Conservation (phyloP, 2,888 invertebrate genomes). For the Leptopilina syphax region DNA sequence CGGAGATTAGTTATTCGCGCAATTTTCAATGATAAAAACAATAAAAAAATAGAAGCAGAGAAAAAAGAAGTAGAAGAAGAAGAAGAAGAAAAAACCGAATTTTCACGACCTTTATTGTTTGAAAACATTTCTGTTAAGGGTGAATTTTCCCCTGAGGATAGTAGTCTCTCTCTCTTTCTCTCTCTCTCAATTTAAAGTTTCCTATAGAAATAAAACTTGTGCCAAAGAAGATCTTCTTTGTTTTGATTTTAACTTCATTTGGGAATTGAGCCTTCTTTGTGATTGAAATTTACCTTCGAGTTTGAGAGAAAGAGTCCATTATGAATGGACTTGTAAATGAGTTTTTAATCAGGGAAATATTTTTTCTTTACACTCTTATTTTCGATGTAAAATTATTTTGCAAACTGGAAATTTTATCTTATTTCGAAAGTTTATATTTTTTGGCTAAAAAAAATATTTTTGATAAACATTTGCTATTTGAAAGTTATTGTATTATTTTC, state of each 20-base stretch:
- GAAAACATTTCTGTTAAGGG: background rate
- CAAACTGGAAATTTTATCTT: no score
- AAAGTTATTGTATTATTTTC: no score
- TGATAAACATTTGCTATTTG: no score
- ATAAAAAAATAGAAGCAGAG: no score
- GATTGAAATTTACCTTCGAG: conserved; percentile 11
- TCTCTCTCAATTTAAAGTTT: conserved; percentile 26
- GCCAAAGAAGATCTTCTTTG: conserved; percentile 17
- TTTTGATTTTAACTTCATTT: conserved; percentile 15
- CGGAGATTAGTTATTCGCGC: conserved; percentile 52
- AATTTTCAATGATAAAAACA: conserved; percentile 48
- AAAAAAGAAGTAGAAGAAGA: no score
- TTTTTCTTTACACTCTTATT: background rate
- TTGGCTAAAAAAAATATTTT: no score
- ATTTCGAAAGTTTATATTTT: no score
- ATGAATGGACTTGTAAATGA: background rate
- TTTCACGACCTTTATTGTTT: conserved; percentile 38
- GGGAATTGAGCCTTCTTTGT: conserved; percentile 9
- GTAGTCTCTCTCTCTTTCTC: background rate
- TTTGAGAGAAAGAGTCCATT: background rate
- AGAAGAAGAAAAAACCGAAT: conserved; percentile 44
- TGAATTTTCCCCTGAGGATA: background rate
- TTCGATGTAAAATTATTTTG: no score
- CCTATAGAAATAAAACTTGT: conserved; percentile 15
- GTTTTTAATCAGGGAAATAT: background rate